phyloP scores from a whole-genome alignment of 2,888 invertebrate genomes.

The Eudemis profundana region DNA sequence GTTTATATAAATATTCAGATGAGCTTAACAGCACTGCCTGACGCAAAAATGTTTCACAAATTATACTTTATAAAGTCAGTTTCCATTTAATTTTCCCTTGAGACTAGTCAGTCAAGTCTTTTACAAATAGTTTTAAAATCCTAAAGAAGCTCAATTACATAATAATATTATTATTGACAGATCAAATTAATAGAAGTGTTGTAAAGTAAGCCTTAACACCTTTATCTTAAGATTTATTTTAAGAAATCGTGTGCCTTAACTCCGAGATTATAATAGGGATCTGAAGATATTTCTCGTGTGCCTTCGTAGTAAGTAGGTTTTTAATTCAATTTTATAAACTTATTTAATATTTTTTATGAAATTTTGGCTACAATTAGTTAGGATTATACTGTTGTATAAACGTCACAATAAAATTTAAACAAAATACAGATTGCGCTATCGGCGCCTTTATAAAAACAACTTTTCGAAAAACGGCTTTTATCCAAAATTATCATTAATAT shows the following conservation, averaged over 20 bases:
- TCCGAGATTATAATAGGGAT: constrained; percentile 72
- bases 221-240: constrained; percentile 36
- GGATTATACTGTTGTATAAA: constrained; percentile 23
- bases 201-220: constrained; percentile 37
- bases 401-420: constrained; percentile 35
- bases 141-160: constrained; percentile 14
- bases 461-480: neutral
- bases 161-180: constrained; percentile 8
- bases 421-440: neutral
- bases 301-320: constrained; percentile 61
- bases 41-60: neutral
- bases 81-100: constrained; percentile 44
- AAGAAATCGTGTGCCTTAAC: constrained; percentile 71
- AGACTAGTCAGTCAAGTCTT: constrained; percentile 22
- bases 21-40: neutral
- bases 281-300: constrained; percentile 69
- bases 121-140: constrained; percentile 27
- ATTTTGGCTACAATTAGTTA: constrained; percentile 23
- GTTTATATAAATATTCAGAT: neutral
- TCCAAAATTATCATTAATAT: too few relatives aligned
- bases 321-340: constrained; percentile 31
- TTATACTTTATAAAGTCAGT: neutral
- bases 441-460: neutral
- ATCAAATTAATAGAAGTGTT: constrained; percentile 16
- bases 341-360: constrained; percentile 3